A percentile compares a stretch with the other conserved stretches of the same genome.
These are phyloP conservation scores for Frankliniella intonsa DNA, from an alignment of 2,888 invertebrate species.

Conservation along the genomic window DNA sequence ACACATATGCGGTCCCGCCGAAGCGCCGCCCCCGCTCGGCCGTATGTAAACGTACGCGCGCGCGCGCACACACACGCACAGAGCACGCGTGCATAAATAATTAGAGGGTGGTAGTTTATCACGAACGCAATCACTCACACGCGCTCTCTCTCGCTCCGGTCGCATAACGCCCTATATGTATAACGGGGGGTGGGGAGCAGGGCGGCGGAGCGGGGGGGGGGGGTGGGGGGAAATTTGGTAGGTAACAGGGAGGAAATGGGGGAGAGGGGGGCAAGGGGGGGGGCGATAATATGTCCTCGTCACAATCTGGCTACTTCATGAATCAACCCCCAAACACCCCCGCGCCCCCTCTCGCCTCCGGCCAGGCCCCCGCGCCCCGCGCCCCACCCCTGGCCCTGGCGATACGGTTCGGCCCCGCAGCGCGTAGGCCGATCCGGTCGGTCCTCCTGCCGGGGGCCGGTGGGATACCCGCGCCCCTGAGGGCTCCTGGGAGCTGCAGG, in stretches of 20 bases:
- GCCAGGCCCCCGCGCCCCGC: slow-evolving; percentile 12
- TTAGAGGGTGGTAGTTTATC: slow-evolving; percentile 20
- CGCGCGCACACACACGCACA: neutral
- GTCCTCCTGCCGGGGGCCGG: too few species aligned
- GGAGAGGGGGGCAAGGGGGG: neutral
- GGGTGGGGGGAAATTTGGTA: neutral
- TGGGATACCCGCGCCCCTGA: too few species aligned
- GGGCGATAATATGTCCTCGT: slow-evolving; percentile 19
- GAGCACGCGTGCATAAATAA: slow-evolving; percentile 20
- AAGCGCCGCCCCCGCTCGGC: neutral
- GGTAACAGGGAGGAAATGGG: neutral
- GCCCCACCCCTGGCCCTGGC: neutral
- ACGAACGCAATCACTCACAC: slow-evolving; percentile 22
- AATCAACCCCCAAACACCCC: slow-evolving; percentile 29
- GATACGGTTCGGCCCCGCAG: too few species aligned
- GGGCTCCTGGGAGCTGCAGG: too few species aligned
- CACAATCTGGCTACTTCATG: slow-evolving; percentile 32
- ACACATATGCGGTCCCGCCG: neutral
- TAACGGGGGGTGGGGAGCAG: neutral
- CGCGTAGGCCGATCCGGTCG: too few species aligned
- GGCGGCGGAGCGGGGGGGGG: neutral
- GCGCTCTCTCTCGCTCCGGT: slow-evolving; percentile 3
- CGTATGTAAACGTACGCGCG: neutral
- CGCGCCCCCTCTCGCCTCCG: slow-evolving; percentile 28
- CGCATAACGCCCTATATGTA: neutral